Conservation (phyloP, 2,888 invertebrate genomes). For the Neoscelio sp. region DNA sequence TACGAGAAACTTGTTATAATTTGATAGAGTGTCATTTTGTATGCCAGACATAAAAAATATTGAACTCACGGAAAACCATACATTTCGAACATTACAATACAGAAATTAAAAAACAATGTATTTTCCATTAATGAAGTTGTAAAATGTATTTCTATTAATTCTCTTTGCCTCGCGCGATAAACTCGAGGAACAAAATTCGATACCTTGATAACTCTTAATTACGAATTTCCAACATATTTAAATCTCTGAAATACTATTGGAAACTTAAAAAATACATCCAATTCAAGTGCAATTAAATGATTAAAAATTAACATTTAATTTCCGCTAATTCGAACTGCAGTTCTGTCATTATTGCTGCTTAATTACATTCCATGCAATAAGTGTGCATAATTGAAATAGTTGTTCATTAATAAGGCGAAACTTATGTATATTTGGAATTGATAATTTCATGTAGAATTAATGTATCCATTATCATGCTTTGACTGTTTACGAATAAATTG, state of each 20-base stretch:
- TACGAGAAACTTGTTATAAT: neutral
- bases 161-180: too few relatives aligned
- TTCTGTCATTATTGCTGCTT: neutral
- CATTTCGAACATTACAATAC: too few relatives aligned
- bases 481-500: constrained; percentile 38
- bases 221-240: neutral
- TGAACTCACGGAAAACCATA: too few relatives aligned
- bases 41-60: too few relatives aligned
- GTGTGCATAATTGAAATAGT: constrained; percentile 20
- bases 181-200: neutral
- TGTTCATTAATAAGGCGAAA: constrained; percentile 27
- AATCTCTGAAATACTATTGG: constrained; percentile 16
- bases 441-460: constrained; percentile 9
- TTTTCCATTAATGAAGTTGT: neutral
- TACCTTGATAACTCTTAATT: constrained; percentile 20
- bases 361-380: constrained; percentile 30
- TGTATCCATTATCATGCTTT: constrained; percentile 41
- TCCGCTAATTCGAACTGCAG: neutral
- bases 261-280: neutral
- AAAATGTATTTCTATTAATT: constrained; percentile 6
- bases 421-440: constrained; percentile 18
- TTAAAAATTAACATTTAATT: constrained; percentile 24
- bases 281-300: constrained; percentile 1
- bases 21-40: neutral
- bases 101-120: neutral